Evolutionary conservation across 2,888 invertebrate genomes (phyloP).

Genomic region (Plagodis dolabraria): DNA sequence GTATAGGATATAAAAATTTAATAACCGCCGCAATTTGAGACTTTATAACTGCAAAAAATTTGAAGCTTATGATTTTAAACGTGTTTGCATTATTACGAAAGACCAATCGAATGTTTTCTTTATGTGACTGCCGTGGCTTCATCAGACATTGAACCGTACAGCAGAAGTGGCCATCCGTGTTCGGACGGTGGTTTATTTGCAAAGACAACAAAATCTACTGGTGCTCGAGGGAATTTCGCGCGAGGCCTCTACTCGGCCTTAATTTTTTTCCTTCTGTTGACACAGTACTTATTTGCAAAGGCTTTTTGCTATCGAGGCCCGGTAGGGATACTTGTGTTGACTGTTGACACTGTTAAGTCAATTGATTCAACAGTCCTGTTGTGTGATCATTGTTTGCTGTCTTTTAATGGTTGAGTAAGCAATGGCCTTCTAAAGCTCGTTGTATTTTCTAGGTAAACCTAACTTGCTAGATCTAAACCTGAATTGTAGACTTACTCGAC

Average conservation of each 20-base stretch:
- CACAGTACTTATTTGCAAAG: conserved; percentile 64
- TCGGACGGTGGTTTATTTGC: conserved; percentile 67
- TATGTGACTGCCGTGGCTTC: conserved; percentile 60
- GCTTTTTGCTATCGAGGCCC: conserved; percentile 75
- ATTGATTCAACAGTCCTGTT: conserved; percentile 51
- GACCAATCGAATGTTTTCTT: conserved; percentile 41
- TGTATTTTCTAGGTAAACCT: conserved; percentile 23
- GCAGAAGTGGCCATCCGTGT: conserved; percentile 75
- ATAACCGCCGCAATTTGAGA: conserved; percentile 47
- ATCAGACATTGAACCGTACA: conserved; percentile 65
- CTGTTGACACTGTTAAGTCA: conserved; percentile 67
- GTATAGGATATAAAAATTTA: conserved; percentile 47
- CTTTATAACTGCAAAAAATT: conserved; percentile 48
- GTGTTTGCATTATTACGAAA: conserved; percentile 50
- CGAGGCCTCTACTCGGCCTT: conserved; percentile 67
- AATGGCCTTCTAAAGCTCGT: conserved; percentile 13
- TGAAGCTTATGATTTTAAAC: conserved; percentile 42
- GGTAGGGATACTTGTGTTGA: conserved; percentile 71
- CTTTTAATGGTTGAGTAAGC: conserved; percentile 28
- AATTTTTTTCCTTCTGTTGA: conserved; percentile 69
- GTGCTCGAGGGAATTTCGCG: conserved; percentile 69
- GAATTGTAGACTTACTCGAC: conserved; percentile 19
- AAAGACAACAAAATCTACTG: conserved; percentile 73
- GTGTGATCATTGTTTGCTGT: conserved; percentile 26
- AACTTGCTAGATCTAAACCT: conserved; percentile 20